A percentile compares a stretch with the other conserved stretches of the same genome.
Conservation (phyloP, 1,140 invertebrate genomes). For the Melitaea cinxia region DNA sequence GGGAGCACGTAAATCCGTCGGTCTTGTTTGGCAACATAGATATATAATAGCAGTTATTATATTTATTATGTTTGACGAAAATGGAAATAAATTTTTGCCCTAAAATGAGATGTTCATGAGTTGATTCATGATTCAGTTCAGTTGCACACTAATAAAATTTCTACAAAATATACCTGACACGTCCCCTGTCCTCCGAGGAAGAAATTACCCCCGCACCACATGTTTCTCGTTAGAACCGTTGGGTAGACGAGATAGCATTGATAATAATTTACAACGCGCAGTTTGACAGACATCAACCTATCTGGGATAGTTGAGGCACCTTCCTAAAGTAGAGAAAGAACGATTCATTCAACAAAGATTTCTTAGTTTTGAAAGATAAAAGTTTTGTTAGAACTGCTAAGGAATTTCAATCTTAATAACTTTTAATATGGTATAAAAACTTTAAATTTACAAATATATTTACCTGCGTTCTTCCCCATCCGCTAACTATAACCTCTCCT, state of each 20-base stretch:
- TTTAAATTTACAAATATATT: slow-evolving; percentile 5
- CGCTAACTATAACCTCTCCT: slow-evolving; percentile 55
- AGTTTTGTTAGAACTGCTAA: too few relatives aligned
- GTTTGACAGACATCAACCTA: slow-evolving; percentile 58
- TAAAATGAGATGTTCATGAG: too few relatives aligned
- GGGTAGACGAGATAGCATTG: slow-evolving; percentile 46
- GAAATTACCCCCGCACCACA: slow-evolving; percentile 75
- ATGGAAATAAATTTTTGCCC: too few relatives aligned
- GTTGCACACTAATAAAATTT: neutral
- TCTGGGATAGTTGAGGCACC: slow-evolving; percentile 59
- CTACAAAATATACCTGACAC: slow-evolving; percentile 60
- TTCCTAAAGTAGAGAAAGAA: slow-evolving; percentile 54
- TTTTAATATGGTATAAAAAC: too few relatives aligned
- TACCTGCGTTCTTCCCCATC: slow-evolving; percentile 66
- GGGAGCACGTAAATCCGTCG: too few relatives aligned
- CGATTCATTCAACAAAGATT: too few relatives aligned
- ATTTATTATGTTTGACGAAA: too few relatives aligned
- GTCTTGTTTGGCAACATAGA: too few relatives aligned
- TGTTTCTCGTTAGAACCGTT: slow-evolving; percentile 57
- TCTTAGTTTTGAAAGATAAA: too few relatives aligned
- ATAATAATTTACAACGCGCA: slow-evolving; percentile 53
- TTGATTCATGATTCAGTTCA: too few relatives aligned
- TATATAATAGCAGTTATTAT: too few relatives aligned
- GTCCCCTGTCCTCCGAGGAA: slow-evolving; percentile 67
- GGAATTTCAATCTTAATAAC: too few relatives aligned